phyloP scores from a whole-genome alignment of 1,140 invertebrate species.

The Protaetia brevitarsis region DNA sequence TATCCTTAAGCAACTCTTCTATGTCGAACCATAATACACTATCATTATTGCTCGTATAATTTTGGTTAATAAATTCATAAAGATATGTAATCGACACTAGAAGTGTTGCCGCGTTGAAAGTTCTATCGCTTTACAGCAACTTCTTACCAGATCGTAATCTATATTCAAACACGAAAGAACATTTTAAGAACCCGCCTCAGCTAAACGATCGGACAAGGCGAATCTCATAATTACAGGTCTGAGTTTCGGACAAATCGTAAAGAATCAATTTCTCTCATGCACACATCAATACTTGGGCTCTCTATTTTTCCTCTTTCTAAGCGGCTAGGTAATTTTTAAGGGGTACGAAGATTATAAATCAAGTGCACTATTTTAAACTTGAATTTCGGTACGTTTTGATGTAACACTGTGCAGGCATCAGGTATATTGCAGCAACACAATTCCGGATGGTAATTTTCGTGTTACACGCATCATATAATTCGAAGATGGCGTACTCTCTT shows the following conservation, averaged over 20 bases:
- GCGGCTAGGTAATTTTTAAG: not conserved
- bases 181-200: not conserved
- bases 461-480: conserved; percentile 19
- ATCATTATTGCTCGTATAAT: too few relatives aligned
- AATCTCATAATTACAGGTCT: not conserved
- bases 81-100: too few relatives aligned
- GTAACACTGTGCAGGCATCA: not conserved
- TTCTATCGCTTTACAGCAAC: not conserved
- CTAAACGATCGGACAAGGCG: not conserved
- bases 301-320: not conserved
- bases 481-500: not conserved
- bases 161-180: not conserved
- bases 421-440: not conserved
- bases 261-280: not conserved
- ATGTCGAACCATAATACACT: too few relatives aligned
- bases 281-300: not conserved
- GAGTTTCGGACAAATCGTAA: conserved; percentile 1
- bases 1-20: too few relatives aligned
- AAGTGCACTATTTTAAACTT: conserved; percentile 10
- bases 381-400: conserved; percentile 10
- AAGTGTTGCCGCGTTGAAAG: not conserved
- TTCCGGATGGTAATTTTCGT: conserved; percentile 21
- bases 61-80: too few relatives aligned
- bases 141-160: conserved; percentile 5
- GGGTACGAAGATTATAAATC: conserved; percentile 4